Evolutionary conservation across 2,113 vertebrate species (phyloP), one percentile per base, ranked within the genome.

Genomic region (Zosterops lateralis): DNA sequence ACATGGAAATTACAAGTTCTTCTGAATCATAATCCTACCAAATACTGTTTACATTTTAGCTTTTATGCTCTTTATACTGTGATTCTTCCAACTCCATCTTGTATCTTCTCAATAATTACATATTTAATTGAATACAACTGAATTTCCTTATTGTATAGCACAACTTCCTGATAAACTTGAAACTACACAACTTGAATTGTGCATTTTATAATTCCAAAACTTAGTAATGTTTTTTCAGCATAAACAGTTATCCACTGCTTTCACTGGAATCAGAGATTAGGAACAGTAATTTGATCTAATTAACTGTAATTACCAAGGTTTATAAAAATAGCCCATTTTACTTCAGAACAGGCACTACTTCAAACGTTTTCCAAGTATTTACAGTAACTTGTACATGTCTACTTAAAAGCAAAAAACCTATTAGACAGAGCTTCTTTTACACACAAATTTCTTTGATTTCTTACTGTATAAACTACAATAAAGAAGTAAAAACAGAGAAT

Each of bases 391-490:
- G 24, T 42, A 80, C 4, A 31, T 5, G 7, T 31, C 50, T 66
- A 62, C 32, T 79, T 72, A 73, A 68, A 92, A 60, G 34, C n/a
- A 84, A 64, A 50, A 47, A 21, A 40, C 1, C 44, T 61, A 40
- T 45, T 25, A 60, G 34, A 72, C 17, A 45, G 31, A 67, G 42
- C 15, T 73, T n/a, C 62, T 83, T 80, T 91, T 54, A 83, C 58
- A 71, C 11, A 57, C 17, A 70, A 15, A n/a, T 45, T n/a, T 73
- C 3, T 85, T 77, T 65, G 31, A 64, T 64, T 84, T 31, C 40
- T 79, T 86, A 42, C 24, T 86, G 56, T 68, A 80, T 56, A 84
- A 77, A 42, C 85, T 93, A 92, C 44, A 93, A 93, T 72, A 53
- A 91, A 89, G 57, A 62, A 62, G 26, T 56, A 61, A 45, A 32